Evolutionary conservation across 2,888 invertebrate genomes (phyloP), one percentile per base, ranked within the genome.

Genomic region (Furcula furcula): DNA sequence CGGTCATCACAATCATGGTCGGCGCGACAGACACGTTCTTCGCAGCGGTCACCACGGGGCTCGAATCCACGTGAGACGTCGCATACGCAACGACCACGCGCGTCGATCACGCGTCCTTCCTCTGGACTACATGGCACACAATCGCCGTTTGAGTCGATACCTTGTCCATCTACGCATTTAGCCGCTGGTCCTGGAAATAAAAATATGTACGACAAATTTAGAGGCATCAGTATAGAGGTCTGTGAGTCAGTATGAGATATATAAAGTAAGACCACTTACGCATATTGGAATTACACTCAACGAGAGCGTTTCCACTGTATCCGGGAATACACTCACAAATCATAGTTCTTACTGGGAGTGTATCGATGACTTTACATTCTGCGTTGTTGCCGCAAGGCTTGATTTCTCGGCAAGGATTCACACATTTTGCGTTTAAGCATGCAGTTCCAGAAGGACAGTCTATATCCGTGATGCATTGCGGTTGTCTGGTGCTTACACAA

Each of bases 301-400:
- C 90, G 5, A 95, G 93, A 11, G 97, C 97, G 71, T 97, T 95
- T 72, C 97, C 97, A 77, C 93, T 93, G 70, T 94, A 96, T 41
- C 96, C 97, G 19, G 94, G 94, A 26, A 94, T 72, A 71, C 97
- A 97, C 76, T 95, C 94, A 66, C 97, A 97, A 43, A 95, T 92
- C 94, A 97, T 95, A 5, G 97, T 97, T 66, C 95, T 91, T 0
- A 97, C 94, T 6, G 97, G 96, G 30, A 92, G 85, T 0, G 97
- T 96, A 65, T 97, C 94, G 18, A 95, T 81, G 1, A 95, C 93
- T 42, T 91, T 92, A 66, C 97, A 97, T 38, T 92, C 90, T 0
- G 96, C 93, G 65, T 96, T 95, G 1, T 91, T 90, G 4, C 95
- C 96, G 65, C 97, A 97, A 0, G 97, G 96, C 54, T 92, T 90